Base-by-base conservation (phyloP, 1,140 invertebrate species). In the Drosophila sproati region DNA sequence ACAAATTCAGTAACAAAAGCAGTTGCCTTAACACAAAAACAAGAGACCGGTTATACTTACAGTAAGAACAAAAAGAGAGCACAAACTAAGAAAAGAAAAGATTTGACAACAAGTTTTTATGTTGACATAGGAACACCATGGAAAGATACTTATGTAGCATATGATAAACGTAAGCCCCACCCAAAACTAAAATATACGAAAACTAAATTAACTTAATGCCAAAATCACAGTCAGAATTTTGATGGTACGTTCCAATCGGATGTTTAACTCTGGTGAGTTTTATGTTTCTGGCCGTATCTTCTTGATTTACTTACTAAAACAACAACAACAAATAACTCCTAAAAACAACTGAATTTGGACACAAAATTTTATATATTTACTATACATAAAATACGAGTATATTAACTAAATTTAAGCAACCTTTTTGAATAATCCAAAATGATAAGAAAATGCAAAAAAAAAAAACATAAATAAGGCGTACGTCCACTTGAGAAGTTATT, bases 301-400 rank as follows among this genome's bases (percentile, higher is more conserved):
- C 20, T 20, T 20, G 41, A 50, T 67, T 77, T 47, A 73, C 34
- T 59, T 57, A 57, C 47, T 34, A 62, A 71, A 66, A 54, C 5
- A 34, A 66, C 31, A 32, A n/a, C 20, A 64, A 5, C 48, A 85
- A 34, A 50, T 48, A 86, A 80, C 87, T 91, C 87, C 87, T 91
- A 91, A 91, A 91, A 91, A 91, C 87, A 91, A 91, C 87, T 91
- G 82, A 91, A 90, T 89, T 81, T 86, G 81, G 86, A 89, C 77
- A 77, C 78, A 79, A 90, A 89, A 90, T 90, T 90, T 90, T 81
- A 85, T 87, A 87, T 86, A 87, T 86, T 85, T 88, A 82, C 51
- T 73, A 77, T 74, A 73, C 45, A 69, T 50, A 63, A 34, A 48
- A 73, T 70, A 79, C 66, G 64, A 69, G 45, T 64, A 77, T 72